A percentile compares a stretch with the other conserved stretches of the same genome.
These are phyloP conservation scores for Dufourea novaeangliae DNA, from an alignment of 1,140 invertebrate species.

Conservation along the genomic window DNA sequence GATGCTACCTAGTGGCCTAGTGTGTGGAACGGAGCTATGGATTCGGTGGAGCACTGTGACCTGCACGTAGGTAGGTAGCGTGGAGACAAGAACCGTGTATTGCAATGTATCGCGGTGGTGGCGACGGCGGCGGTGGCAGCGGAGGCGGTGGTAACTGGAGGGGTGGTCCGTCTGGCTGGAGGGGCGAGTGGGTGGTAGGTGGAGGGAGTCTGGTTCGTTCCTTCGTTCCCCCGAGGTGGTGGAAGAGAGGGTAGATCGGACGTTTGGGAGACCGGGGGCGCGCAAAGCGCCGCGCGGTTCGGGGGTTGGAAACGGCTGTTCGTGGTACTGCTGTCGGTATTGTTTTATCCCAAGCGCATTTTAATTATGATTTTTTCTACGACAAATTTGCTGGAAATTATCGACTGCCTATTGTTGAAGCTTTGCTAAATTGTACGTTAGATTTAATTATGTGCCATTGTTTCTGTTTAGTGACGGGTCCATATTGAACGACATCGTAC, in stretches of 20 bases:
- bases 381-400: conserved; percentile 5
- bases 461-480: neutral
- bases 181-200: conserved; percentile 66
- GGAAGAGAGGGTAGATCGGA: conserved; percentile 72
- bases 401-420: neutral
- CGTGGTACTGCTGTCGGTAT: conserved; percentile 23
- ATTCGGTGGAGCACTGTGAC: conserved; percentile 72
- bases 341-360: conserved; percentile 19
- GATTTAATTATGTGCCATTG: neutral
- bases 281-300: conserved; percentile 71
- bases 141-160: conserved; percentile 61
- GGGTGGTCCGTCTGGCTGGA: conserved; percentile 59
- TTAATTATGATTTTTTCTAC: conserved; percentile 22
- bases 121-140: conserved; percentile 69
- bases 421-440: neutral
- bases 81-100: conserved; percentile 79
- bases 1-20: conserved; percentile 69
- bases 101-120: conserved; percentile 79
- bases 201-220: conserved; percentile 70
- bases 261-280: conserved; percentile 70
- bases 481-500: neutral
- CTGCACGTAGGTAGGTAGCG: conserved; percentile 76
- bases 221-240: conserved; percentile 58
- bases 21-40: conserved; percentile 70
- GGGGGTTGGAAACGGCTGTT: conserved; percentile 67